A percentile compares a stretch with the other conserved stretches of the same genome.
Evolutionary conservation across 2,888 invertebrate genomes (phyloP).

Genomic region (Pedicia rivosa): DNA sequence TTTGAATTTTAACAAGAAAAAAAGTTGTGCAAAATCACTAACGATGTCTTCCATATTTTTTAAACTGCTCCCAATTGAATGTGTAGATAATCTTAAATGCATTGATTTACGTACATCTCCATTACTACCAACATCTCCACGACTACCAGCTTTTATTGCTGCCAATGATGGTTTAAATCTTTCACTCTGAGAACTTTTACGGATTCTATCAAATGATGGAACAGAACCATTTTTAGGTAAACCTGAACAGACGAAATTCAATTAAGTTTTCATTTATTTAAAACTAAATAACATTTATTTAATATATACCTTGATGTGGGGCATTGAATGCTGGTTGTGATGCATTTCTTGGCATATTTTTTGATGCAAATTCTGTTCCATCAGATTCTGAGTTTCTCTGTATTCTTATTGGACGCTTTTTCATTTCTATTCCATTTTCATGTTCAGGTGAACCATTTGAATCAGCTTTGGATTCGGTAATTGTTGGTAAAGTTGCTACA

Average conservation of each 20-base stretch:
- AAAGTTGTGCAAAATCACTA: no score
- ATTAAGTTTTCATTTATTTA: background rate
- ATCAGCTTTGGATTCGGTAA: constrained; percentile 65
- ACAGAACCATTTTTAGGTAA: constrained; percentile 78
- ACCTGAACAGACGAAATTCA: constrained; percentile 21
- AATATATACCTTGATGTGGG: constrained; percentile 45
- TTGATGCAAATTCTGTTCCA: constrained; percentile 22
- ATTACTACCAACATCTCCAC: constrained; percentile 59
- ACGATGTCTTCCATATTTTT: constrained; percentile 33
- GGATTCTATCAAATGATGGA: constrained; percentile 73
- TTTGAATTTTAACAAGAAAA: no score
- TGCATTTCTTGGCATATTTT: constrained; percentile 61
- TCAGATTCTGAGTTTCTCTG: constrained; percentile 28
- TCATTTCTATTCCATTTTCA: constrained; percentile 15
- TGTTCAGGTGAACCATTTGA: constrained; percentile 25
- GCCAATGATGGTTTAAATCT: constrained; percentile 70
- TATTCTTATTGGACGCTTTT: constrained; percentile 14
- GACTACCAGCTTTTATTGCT: constrained; percentile 62
- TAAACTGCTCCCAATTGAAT: constrained; percentile 36
- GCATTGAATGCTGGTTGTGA: constrained; percentile 75
- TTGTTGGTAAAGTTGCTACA: constrained; percentile 75
- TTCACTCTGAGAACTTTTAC: constrained; percentile 70
- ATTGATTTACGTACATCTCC: constrained; percentile 49
- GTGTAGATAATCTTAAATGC: constrained; percentile 37
- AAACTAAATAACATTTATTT: no score